These are phyloP conservation scores for Eremobia ochroleuca DNA, from an alignment of 2,888 invertebrate species.

Conservation along the genomic window DNA sequence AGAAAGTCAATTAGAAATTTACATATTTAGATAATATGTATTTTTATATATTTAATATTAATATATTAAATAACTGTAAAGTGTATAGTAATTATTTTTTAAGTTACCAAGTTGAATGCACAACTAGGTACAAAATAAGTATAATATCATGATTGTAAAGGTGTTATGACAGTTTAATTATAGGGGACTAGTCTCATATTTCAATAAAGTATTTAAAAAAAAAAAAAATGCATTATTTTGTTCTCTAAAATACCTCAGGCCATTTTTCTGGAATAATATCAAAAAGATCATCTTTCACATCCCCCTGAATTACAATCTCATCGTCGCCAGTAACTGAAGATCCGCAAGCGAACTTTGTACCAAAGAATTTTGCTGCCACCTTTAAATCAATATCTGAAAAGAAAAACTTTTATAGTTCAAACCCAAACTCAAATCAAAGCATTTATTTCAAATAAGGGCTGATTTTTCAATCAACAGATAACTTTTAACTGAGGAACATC, in stretches of 20 bases:
- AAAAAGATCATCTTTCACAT: slow-evolving; percentile 99
- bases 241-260: slow-evolving; percentile 93
- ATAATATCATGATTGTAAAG: background rate
- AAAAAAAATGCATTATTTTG: background rate
- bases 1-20: background rate
- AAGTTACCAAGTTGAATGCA: background rate
- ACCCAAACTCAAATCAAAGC: background rate
- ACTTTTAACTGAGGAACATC: too few species aligned
- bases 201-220: background rate
- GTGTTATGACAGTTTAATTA: background rate
- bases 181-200: background rate
- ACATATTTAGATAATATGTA: background rate
- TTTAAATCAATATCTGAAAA: slow-evolving; percentile 98
- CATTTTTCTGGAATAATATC: slow-evolving; percentile 99
- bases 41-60: too few species aligned
- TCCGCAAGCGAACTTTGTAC: slow-evolving; percentile 99
- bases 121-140: background rate
- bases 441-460: too few species aligned
- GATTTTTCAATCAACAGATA: too few species aligned
- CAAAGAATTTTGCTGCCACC: slow-evolving; percentile 99
- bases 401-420: background rate
- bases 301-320: slow-evolving; percentile 99
- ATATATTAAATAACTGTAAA: background rate
- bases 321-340: slow-evolving; percentile 99
- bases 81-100: too few species aligned